Evolutionary conservation across 64 coral and sea anemone species (phyloP).

Genomic region (Porites lutea): DNA sequence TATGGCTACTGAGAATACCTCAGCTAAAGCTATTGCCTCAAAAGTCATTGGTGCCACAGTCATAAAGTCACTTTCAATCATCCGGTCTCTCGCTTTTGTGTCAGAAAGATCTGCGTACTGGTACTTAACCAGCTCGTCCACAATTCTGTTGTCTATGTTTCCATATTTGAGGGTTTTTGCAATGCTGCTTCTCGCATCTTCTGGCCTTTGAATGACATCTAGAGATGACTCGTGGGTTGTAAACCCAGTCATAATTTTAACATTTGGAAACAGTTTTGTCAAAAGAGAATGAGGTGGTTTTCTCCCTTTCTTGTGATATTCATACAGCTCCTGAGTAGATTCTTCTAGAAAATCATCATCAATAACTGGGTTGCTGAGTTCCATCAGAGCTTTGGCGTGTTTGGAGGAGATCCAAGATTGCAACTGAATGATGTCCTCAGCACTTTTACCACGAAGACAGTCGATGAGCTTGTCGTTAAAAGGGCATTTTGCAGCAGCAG

Average conservation of each 20-base stretch:
- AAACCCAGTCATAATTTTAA: conserved; percentile 12
- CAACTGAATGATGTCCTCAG: background rate
- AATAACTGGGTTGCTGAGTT: background rate
- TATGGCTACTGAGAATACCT: background rate
- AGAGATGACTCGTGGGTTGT: background rate
- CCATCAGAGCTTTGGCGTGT: background rate
- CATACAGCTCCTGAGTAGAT: background rate
- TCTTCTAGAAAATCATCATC: background rate
- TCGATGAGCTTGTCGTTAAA: background rate
- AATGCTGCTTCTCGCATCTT: background rate
- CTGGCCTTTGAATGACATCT: too few species aligned
- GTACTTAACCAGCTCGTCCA: background rate
- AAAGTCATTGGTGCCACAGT: background rate
- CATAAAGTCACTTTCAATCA: conserved; percentile 19
- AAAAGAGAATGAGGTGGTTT: too few species aligned
- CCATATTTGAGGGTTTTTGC: background rate
- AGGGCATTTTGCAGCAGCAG: background rate
- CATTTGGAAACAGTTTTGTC: background rate
- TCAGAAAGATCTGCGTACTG: background rate
- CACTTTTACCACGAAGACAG: background rate
- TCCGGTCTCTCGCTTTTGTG: background rate
- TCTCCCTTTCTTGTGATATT: too few species aligned
- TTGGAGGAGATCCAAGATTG: background rate
- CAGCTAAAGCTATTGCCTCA: background rate
- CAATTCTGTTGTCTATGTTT: background rate